These are phyloP conservation scores for Carposina sasakii DNA, from an alignment of 1,140 invertebrate genomes.

Conservation along the genomic window DNA sequence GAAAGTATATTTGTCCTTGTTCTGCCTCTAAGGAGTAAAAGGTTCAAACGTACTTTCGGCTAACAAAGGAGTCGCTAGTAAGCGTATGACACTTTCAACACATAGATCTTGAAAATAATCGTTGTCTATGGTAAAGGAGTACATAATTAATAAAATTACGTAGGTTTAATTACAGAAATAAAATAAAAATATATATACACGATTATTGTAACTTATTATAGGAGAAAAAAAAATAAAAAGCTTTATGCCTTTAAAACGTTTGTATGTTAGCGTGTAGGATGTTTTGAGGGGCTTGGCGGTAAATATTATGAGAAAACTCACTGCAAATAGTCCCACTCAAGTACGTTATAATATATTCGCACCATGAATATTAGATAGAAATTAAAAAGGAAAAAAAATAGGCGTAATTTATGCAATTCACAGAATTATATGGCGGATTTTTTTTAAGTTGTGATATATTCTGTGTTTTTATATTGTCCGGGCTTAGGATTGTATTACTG, in stretches of 20 bases:
- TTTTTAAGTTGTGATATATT: no score
- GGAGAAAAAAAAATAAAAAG: slow-evolving; percentile 58
- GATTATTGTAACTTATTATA: slow-evolving; percentile 65
- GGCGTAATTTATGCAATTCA: no score
- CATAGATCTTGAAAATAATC: slow-evolving; percentile 66
- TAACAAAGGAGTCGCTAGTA: no score
- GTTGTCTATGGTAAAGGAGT: slow-evolving; percentile 63
- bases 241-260: slow-evolving; percentile 68
- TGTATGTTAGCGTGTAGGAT: slow-evolving; percentile 59
- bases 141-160: slow-evolving; percentile 66
- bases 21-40: no score
- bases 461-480: no score
- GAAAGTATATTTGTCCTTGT: no score
- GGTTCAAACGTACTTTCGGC: no score
- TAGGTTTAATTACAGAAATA: slow-evolving; percentile 60
- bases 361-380: slow-evolving; percentile 51
- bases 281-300: slow-evolving; percentile 39
- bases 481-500: slow-evolving; percentile 56
- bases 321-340: slow-evolving; percentile 26
- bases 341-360: slow-evolving; percentile 51
- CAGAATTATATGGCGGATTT: no score
- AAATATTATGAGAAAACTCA: slow-evolving; percentile 35
- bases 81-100: no score
- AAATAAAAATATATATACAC: slow-evolving; percentile 72
- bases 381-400: slow-evolving; percentile 48